phyloP scores from a whole-genome alignment of 2,888 invertebrate species.

The Hecatera dysodea region DNA sequence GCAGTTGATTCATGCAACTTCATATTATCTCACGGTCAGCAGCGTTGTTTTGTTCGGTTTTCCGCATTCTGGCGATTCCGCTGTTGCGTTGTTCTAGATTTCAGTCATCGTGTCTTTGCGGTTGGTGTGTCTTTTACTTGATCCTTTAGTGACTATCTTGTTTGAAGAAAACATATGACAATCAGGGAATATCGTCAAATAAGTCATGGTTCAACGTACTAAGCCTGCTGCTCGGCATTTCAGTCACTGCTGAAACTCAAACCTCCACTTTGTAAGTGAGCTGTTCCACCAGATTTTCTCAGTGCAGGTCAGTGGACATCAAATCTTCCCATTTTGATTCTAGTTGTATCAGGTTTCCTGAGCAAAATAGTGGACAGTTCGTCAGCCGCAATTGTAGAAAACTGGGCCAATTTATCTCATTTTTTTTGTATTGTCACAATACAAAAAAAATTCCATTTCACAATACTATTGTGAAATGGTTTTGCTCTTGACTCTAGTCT shows the following conservation, averaged over 20 bases:
- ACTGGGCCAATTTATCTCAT: conserved; percentile 7
- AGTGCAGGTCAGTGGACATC: conserved; percentile 10
- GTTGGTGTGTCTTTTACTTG: not conserved
- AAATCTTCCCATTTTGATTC: not conserved
- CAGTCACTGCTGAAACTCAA: not conserved
- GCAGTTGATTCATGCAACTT: conserved; percentile 29
- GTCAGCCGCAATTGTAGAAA: not conserved
- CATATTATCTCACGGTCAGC: conserved; percentile 34
- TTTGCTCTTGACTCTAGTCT: no score
- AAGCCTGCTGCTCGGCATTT: no score
- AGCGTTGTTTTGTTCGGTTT: conserved; percentile 14
- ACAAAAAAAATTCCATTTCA: no score
- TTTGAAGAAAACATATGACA: not conserved
- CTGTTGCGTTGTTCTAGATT: not conserved
- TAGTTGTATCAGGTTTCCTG: not conserved
- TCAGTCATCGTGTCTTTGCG: not conserved
- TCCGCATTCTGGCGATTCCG: conserved; percentile 12
- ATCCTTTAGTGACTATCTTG: not conserved
- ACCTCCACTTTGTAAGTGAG: not conserved
- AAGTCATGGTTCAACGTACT: not conserved
- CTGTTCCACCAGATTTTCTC: not conserved
- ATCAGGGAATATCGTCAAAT: not conserved
- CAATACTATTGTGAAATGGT: no score
- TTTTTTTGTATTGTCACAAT: no score
- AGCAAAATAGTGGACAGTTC: not conserved